Conservation (phyloP, 2,797 vertebrate species). For the Antennarius maculatus region DNA sequence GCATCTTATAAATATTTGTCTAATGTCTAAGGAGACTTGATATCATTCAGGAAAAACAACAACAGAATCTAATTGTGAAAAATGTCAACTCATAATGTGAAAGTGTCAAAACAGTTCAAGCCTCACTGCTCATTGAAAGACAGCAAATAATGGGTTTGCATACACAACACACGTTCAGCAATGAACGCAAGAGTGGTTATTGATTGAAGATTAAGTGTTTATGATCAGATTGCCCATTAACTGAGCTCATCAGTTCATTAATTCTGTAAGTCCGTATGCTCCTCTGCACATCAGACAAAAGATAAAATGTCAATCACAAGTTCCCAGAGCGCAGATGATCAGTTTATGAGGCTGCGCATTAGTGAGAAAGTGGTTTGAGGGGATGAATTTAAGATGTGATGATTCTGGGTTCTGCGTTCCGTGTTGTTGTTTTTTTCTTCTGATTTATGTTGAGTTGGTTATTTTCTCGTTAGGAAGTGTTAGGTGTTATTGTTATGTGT, state of each 20-base stretch:
- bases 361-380: too few relatives aligned
- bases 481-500: too few relatives aligned
- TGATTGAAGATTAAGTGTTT: not conserved
- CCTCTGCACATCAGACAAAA: not conserved
- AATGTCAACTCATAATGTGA: conserved; percentile 7
- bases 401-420: too few relatives aligned
- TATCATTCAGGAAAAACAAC: conserved; percentile 16
- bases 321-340: not conserved
- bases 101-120: not conserved
- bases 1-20: too few relatives aligned
- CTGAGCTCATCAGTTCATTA: not conserved
- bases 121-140: not conserved
- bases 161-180: too few relatives aligned
- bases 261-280: not conserved
- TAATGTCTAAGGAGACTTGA: too few relatives aligned
- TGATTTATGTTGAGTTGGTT: too few relatives aligned
- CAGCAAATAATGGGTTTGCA: not conserved
- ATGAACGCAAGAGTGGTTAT: not conserved
- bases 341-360: too few relatives aligned
- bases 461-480: too few relatives aligned
- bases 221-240: not conserved
- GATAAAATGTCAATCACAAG: not conserved
- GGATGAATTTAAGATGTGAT: too few relatives aligned
- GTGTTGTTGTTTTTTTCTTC: too few relatives aligned
- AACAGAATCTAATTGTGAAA: conserved; percentile 18